These are phyloP conservation scores for Sternarchorhynchus goeldii DNA, from an alignment of 2,797 vertebrate species.

Conservation along the genomic window DNA sequence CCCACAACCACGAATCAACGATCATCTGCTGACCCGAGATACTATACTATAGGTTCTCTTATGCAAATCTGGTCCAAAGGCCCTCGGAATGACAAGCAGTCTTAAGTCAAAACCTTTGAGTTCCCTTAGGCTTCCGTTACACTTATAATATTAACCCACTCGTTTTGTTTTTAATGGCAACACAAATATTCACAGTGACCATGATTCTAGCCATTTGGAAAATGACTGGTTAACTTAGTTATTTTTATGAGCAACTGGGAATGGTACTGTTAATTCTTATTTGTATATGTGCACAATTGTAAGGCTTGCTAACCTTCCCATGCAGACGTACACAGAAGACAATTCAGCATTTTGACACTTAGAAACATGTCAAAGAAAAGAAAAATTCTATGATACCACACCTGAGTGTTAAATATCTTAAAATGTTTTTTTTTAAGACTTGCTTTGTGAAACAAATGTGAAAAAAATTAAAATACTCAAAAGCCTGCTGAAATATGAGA, in stretches of 20 bases:
- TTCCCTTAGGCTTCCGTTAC: neutral
- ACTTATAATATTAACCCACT: constrained; percentile 8
- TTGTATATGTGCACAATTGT: too few species aligned
- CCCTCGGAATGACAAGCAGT: constrained; percentile 8
- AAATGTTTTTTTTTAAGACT: too few species aligned
- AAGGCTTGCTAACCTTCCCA: too few species aligned
- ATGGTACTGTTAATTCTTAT: too few species aligned
- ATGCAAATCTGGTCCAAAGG: neutral
- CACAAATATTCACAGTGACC: neutral
- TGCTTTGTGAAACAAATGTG: too few species aligned
- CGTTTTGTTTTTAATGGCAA: neutral
- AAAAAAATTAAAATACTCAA: too few species aligned
- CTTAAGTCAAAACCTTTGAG: constrained; percentile 14
- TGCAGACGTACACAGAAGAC: too few species aligned
- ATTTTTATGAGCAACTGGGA: neutral
- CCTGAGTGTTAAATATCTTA: too few species aligned
- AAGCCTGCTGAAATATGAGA: too few species aligned
- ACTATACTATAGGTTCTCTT: neutral
- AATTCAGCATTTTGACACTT: too few species aligned
- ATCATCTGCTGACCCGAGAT: constrained; percentile 2
- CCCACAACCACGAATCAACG: constrained; percentile 2
- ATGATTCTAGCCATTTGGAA: constrained; percentile 9
- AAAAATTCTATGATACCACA: too few species aligned
- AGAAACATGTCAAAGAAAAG: too few species aligned
- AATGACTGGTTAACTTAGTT: neutral